Conservation (phyloP, 1,140 invertebrate species). For the Phortica variegata region DNA sequence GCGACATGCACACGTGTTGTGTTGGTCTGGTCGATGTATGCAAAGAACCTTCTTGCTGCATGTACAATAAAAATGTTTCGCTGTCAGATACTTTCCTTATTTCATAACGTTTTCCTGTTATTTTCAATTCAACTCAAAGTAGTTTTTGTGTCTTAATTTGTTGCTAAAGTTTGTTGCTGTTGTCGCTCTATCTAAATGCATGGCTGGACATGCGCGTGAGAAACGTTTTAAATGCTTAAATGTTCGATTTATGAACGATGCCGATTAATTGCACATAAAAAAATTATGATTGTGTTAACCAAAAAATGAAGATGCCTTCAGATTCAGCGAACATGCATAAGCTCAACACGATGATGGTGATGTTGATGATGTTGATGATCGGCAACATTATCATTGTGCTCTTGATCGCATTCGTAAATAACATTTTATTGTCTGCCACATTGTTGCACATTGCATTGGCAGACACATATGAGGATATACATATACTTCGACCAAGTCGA, state of each 20-base stretch:
- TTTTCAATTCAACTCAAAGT: too few relatives aligned
- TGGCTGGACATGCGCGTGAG: not conserved
- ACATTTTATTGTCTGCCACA: slow-evolving; percentile 20
- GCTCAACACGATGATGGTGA: not conserved
- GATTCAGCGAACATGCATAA: not conserved
- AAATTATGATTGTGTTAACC: too few relatives aligned
- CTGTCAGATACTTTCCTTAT: too few relatives aligned
- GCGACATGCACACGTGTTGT: too few relatives aligned
- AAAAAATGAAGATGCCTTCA: slow-evolving; percentile 27
- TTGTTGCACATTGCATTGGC: slow-evolving; percentile 43
- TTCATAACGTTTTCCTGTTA: too few relatives aligned
- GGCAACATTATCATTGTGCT: slow-evolving; percentile 29
- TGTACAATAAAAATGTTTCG: too few relatives aligned
- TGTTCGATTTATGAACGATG: slow-evolving; percentile 49
- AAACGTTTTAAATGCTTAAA: slow-evolving; percentile 45
- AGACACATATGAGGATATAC: slow-evolving; percentile 25
- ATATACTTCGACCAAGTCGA: slow-evolving; percentile 36
- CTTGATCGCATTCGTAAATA: slow-evolving; percentile 8
- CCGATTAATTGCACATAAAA: slow-evolving; percentile 54
- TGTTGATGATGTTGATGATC: not conserved
- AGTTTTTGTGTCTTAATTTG: too few relatives aligned
- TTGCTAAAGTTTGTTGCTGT: too few relatives aligned
- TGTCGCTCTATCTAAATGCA: too few relatives aligned
- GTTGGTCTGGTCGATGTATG: too few relatives aligned
- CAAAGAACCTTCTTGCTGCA: too few relatives aligned